Evolutionary conservation across 2,797 vertebrate species (phyloP).

Genomic region (Anguilla megastoma): DNA sequence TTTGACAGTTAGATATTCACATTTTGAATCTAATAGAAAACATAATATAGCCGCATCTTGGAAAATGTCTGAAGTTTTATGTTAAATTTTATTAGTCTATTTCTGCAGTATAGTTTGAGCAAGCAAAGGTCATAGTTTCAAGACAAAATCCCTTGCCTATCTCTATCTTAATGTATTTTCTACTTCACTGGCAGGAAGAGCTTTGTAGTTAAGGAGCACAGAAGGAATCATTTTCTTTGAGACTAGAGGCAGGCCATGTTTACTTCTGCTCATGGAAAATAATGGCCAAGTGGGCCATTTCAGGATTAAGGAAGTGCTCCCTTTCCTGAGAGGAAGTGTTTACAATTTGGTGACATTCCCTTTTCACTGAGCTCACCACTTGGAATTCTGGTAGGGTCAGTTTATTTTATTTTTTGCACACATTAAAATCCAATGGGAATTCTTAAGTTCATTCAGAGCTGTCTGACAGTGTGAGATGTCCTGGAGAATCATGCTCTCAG

Average conservation of each 20-base stretch:
- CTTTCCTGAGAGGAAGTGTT: constrained; percentile 83
- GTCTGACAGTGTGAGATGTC: not conserved
- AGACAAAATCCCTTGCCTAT: not conserved
- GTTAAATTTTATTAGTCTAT: not conserved
- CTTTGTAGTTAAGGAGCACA: not conserved
- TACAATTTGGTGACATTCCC: constrained; percentile 75
- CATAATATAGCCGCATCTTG: not conserved
- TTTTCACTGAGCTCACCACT: constrained; percentile 66
- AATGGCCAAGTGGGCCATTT: constrained; percentile 65
- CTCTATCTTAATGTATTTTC: not conserved
- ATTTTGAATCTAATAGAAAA: not conserved
- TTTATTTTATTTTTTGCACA: not conserved
- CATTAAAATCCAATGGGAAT: constrained; percentile 46
- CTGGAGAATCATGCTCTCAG: not conserved
- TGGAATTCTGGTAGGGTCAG: constrained; percentile 51
- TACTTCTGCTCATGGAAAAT: constrained; percentile 61
- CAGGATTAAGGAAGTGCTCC: constrained; percentile 79
- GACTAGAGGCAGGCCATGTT: constrained; percentile 44
- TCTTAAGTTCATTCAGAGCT: constrained; percentile 14
- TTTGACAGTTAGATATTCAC: not conserved
- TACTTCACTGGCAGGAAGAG: not conserved
- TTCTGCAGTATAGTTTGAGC: not conserved
- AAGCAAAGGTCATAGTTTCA: not conserved
- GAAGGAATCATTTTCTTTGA: not conserved
- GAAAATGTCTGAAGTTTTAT: not conserved